Evolutionary conservation across 2,797 vertebrate genomes (phyloP), one percentile per base, ranked within the genome.

Genomic region (Macroramphosus scolopax): DNA sequence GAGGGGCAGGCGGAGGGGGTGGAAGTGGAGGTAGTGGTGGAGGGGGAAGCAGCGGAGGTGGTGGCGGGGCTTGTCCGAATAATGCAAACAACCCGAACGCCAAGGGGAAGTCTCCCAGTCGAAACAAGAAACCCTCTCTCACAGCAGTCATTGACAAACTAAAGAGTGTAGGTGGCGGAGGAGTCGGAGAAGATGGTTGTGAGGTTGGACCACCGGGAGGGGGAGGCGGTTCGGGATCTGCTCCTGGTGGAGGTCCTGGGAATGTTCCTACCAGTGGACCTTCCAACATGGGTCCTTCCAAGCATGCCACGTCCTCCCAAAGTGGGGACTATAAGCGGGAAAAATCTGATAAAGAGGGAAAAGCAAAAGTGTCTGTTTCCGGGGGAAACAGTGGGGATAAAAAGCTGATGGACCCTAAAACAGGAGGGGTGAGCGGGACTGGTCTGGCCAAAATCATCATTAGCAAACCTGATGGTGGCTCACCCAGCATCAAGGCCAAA

Each of bases 401-500:
- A 86, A 99, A 99, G 78, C 61, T 89, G 8, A 91, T 93, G 5
- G 96, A 97, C 66, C 87, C 93, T 18, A 98, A 97, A 86, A 79
- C 77, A 1, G 90, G 92, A 2, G 93, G 91, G 1, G 92, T 89
- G 0, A 88, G 92, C 17, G 92, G 92, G 39, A 94, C 92, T 0
- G 93, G 95, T 43, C 90, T 99, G 80, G 95, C 97, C 62, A 99
- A 98, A 88, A 98, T 99, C 20, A 99, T 99, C 58, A 99, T 99
- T 63, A 98, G 97, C 79, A 99, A 99, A 61, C 95, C 96, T 3
- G 97, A 99, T 3, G 93, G 96, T 5, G 95, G 95, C 7, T 99
- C 97, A 40, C 97, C 97, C 10, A 99, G 95, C 77, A 98, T 99
- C 66, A 98, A 98, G 85, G 93, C 94, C 80, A 99, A 98, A 89